Conservation (phyloP, 2,797 vertebrate species). For the Myiothlypis coronata region DNA sequence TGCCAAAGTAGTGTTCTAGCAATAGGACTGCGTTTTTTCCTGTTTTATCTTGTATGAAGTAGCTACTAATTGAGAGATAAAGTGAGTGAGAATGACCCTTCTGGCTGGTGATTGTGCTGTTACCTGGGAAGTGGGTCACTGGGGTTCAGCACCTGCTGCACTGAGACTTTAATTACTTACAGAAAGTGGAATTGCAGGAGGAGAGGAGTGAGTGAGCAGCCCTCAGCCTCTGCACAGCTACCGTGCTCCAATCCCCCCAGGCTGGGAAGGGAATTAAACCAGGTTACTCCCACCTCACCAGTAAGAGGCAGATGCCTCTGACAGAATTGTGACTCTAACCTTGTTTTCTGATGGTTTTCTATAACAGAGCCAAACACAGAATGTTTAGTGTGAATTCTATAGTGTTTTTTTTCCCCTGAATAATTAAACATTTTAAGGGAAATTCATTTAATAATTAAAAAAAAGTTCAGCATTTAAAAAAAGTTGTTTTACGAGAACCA, state of each 20-base stretch:
- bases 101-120: constrained; percentile 6
- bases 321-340: constrained; percentile 16
- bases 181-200: not conserved
- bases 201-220: not conserved
- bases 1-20: not conserved
- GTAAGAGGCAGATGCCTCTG: not conserved
- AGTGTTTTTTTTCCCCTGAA: not conserved
- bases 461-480: not conserved
- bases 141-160: constrained; percentile 32
- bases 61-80: constrained; percentile 44
- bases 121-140: constrained; percentile 37
- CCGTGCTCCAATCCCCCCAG: not conserved
- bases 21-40: not conserved
- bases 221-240: not conserved
- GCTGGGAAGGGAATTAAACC: constrained; percentile 43
- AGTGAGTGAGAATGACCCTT: not conserved
- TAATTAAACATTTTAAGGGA: not conserved
- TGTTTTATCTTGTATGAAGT: not conserved
- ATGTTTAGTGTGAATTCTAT: not conserved
- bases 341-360: not conserved
- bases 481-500: not conserved
- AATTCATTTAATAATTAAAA: not conserved
- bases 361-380: not conserved
- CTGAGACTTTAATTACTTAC: constrained; percentile 11
- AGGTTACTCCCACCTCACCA: constrained; percentile 30